Percentiles rank a stretch among this genome's conserved stretches.
Conservation (phyloP, 2,797 vertebrate species). For the Protosalanx chinensis region DNA sequence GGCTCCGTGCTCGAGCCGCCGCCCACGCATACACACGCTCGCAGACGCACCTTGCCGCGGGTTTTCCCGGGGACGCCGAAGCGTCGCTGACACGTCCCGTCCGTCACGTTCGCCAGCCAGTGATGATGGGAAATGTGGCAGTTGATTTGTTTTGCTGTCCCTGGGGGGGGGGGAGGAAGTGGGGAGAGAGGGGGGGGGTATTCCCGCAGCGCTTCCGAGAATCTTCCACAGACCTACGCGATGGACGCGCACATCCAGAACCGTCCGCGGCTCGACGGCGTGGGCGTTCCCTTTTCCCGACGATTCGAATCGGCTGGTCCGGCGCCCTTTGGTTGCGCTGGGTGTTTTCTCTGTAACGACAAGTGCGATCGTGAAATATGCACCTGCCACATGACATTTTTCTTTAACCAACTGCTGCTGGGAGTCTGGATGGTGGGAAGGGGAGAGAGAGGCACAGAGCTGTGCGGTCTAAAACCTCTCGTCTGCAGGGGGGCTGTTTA, state of each 20-base stretch:
- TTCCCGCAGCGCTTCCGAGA: conserved; percentile 37
- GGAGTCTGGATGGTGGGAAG: no score
- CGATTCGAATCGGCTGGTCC: neutral
- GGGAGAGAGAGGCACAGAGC: no score
- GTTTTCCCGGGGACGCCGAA: conserved; percentile 54
- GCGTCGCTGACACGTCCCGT: conserved; percentile 57
- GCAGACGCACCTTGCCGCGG: neutral
- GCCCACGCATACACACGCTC: no score
- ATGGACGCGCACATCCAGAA: neutral
- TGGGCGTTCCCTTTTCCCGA: neutral
- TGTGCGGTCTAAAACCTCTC: no score
- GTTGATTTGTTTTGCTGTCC: conserved; percentile 23
- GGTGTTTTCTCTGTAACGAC: neutral
- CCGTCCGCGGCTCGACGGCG: neutral
- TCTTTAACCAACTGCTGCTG: no score
- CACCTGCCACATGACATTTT: no score
- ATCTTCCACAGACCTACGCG: conserved; percentile 31
- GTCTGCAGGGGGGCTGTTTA: no score
- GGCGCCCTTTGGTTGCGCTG: neutral
- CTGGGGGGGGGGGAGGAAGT: neutral
- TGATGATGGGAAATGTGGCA: conserved; percentile 8
- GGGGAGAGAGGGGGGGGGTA: conserved; percentile 17
- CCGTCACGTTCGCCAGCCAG: conserved; percentile 35
- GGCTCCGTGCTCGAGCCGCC: conserved; percentile 21
- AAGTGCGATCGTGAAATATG: neutral